phyloP scores from a whole-genome alignment of 2,797 vertebrate species.

The Argentina silus region DNA sequence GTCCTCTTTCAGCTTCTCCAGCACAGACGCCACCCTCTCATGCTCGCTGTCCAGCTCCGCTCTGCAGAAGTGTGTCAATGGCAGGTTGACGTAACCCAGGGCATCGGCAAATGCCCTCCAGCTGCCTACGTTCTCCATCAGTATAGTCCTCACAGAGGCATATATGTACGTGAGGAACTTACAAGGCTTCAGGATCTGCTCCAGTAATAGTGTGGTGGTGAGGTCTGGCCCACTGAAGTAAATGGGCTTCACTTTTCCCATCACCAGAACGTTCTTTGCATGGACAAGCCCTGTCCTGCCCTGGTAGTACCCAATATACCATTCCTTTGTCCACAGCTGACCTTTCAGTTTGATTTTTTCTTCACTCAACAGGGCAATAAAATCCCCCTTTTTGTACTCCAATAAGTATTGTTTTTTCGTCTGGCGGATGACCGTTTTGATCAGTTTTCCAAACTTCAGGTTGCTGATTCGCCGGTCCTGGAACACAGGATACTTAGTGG shows the following conservation, averaged over 20 bases:
- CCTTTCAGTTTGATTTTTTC: conserved; percentile 93
- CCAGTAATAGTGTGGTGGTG: conserved; percentile 85
- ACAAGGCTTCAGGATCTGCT: conserved; percentile 92
- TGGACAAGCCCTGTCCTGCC: conserved; percentile 92
- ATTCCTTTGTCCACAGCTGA: conserved; percentile 96
- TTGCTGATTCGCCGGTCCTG: conserved; percentile 87
- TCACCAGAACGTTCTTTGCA: conserved; percentile 90
- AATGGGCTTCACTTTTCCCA: conserved; percentile 86
- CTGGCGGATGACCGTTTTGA: conserved; percentile 94
- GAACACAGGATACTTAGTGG: conserved; percentile 88
- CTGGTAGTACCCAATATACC: conserved; percentile 96
- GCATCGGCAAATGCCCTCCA: conserved; percentile 93
- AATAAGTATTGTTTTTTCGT: conserved; percentile 93
- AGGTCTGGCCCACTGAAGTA: conserved; percentile 87
- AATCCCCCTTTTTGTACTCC: conserved; percentile 95
- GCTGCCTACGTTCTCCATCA: conserved; percentile 97
- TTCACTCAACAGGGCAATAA: conserved; percentile 89
- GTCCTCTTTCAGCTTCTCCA: conserved; percentile 96
- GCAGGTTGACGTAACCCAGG: conserved; percentile 87
- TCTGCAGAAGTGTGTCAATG: conserved; percentile 88
- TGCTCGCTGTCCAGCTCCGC: conserved; percentile 90
- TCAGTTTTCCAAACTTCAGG: conserved; percentile 89
- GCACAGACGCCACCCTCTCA: conserved; percentile 89
- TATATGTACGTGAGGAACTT: conserved; percentile 99
- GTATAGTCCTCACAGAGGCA: conserved; percentile 89